phyloP scores from a whole-genome alignment of 1,140 invertebrate species.

The Cylas formicarius region DNA sequence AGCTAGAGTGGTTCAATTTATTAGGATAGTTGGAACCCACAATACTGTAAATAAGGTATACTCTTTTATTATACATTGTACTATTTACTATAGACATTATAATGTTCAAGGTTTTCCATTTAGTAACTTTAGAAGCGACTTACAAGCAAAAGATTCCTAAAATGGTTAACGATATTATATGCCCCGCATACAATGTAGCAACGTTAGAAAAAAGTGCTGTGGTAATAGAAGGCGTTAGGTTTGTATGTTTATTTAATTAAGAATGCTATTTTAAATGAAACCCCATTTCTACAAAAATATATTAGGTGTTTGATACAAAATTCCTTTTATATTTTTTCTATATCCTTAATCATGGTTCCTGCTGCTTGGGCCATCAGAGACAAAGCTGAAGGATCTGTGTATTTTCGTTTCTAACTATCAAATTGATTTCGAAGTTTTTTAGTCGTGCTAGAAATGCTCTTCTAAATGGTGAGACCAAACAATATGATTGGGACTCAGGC shows the following conservation, averaged over 20 bases:
- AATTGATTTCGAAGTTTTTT: constrained; percentile 26
- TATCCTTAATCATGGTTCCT: no score
- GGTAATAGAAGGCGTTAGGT: constrained; percentile 89
- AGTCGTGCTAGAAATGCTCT: constrained; percentile 89
- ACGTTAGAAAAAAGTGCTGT: constrained; percentile 79
- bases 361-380: no score
- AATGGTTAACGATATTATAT: constrained; percentile 70
- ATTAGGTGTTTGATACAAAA: no score
- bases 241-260: constrained; percentile 1
- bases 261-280: not conserved
- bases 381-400: no score
- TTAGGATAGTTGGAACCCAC: constrained; percentile 87
- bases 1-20: constrained; percentile 79
- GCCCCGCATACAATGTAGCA: constrained; percentile 87
- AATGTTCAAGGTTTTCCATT: constrained; percentile 72
- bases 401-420: not conserved
- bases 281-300: not conserved
- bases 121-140: constrained; percentile 85
- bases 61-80: not conserved
- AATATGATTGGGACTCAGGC: constrained; percentile 98
- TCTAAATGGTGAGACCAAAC: constrained; percentile 87
- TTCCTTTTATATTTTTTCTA: no score
- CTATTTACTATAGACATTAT: not conserved
- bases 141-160: constrained; percentile 71
- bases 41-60: constrained; percentile 87